These are phyloP conservation scores for Sebastes itinus DNA, from an alignment of 2,797 vertebrate species.

Conservation along the genomic window DNA sequence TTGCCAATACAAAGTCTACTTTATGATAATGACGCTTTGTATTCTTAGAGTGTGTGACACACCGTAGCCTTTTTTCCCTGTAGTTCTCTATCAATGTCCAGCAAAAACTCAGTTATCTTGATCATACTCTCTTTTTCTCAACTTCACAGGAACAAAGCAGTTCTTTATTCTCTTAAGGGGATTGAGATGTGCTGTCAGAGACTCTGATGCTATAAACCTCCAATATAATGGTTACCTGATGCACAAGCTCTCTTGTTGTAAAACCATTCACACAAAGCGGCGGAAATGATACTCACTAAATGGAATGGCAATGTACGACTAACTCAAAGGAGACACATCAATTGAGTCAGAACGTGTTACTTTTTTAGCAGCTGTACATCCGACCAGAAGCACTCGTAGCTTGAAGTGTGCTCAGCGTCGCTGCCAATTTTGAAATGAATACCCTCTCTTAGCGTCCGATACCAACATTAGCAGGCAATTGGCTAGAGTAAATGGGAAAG, in stretches of 20 bases:
- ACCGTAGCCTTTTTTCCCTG: slow-evolving; percentile 23
- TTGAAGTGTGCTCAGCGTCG: slow-evolving; percentile 67
- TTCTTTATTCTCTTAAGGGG: slow-evolving; percentile 57
- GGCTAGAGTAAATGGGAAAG: slow-evolving; percentile 62
- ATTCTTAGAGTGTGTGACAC: slow-evolving; percentile 24
- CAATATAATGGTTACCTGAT: slow-evolving; percentile 58
- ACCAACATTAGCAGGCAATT: slow-evolving; percentile 68
- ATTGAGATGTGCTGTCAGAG: slow-evolving; percentile 52
- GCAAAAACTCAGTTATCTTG: slow-evolving; percentile 53
- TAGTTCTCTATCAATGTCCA: slow-evolving; percentile 46
- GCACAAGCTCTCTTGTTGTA: slow-evolving; percentile 38
- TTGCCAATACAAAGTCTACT: slow-evolving; percentile 44
- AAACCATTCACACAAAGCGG: slow-evolving; percentile 49
- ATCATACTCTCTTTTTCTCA: slow-evolving; percentile 44
- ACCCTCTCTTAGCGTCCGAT: slow-evolving; percentile 66
- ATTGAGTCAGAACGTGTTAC: slow-evolving; percentile 54
- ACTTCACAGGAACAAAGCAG: slow-evolving; percentile 49
- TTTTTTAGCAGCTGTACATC: slow-evolving; percentile 75
- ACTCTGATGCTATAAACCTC: slow-evolving; percentile 45
- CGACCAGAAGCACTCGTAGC: slow-evolving; percentile 62
- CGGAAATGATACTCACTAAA: slow-evolving; percentile 45
- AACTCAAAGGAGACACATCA: slow-evolving; percentile 61
- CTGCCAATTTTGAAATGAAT: slow-evolving; percentile 78
- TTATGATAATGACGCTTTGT: slow-evolving; percentile 32
- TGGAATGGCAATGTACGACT: slow-evolving; percentile 30